These are phyloP conservation scores for Rhynchonema sp. DNA, from an alignment of 2,888 invertebrate genomes.

Conservation along the genomic window DNA sequence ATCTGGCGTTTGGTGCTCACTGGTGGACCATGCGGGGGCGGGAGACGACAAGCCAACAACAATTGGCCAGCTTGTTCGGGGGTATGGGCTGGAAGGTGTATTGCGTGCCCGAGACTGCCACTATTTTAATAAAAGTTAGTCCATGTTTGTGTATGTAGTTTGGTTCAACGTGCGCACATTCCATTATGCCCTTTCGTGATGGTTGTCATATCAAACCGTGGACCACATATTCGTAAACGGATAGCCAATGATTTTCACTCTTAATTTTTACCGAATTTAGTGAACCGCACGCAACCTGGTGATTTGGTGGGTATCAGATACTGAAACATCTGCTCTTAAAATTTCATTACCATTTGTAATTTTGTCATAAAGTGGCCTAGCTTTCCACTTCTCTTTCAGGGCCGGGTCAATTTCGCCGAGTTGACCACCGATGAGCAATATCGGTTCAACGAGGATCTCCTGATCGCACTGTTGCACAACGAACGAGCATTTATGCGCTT, in stretches of 20 bases:
- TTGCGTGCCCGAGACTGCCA: slow-evolving; percentile 97
- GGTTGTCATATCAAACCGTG: not conserved
- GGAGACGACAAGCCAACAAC: too few species aligned
- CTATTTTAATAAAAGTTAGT: slow-evolving; percentile 76
- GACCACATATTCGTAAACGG: too few species aligned
- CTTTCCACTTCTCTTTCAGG: not conserved
- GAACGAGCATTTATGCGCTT: slow-evolving; percentile 44
- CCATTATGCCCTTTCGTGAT: not conserved
- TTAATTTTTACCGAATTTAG: too few species aligned
- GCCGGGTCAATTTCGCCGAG: slow-evolving; percentile 39
- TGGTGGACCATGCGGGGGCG: too few species aligned
- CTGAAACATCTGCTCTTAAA: not conserved
- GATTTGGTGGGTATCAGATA: too few species aligned
- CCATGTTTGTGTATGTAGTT: not conserved
- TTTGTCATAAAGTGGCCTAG: not conserved
- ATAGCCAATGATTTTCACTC: too few species aligned
- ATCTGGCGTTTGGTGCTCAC: too few species aligned
- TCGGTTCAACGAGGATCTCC: slow-evolving; percentile 84
- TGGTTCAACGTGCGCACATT: not conserved
- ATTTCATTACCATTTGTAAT: not conserved
- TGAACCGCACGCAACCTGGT: too few species aligned
- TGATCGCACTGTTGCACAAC: not conserved
- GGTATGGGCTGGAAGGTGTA: slow-evolving; percentile 49
- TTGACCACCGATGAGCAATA: slow-evolving; percentile 69
- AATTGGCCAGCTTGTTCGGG: too few species aligned